phyloP scores from a whole-genome alignment of 2,797 vertebrate species.

The Lates japonicus region DNA sequence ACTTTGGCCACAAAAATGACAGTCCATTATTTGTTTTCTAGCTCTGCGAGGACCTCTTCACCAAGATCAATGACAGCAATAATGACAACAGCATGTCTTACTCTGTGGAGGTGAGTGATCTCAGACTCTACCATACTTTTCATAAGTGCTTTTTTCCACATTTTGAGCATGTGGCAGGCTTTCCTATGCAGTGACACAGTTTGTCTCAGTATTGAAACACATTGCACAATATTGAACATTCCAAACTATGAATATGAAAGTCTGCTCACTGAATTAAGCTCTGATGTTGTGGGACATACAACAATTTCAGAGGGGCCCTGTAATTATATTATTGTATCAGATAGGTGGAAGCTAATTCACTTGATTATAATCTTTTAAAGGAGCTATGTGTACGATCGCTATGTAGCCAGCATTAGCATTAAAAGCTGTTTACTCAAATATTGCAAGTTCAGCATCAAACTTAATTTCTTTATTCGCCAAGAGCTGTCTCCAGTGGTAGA shows the following conservation, averaged over 20 bases:
- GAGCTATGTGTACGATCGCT: too few species aligned
- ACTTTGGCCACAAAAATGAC: too few species aligned
- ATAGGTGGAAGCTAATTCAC: neutral
- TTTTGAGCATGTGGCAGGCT: neutral
- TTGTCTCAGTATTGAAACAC: neutral
- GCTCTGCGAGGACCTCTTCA: constrained; percentile 99
- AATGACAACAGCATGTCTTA: constrained; percentile 97
- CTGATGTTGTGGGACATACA: neutral
- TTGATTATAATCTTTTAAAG: neutral
- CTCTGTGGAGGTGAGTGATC: constrained; percentile 93
- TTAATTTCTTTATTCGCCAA: too few species aligned
- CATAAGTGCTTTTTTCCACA: neutral
- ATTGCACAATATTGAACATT: neutral
- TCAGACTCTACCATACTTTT: neutral
- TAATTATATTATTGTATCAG: neutral
- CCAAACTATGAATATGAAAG: neutral
- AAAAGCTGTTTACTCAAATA: too few species aligned
- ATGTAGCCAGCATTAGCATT: too few species aligned
- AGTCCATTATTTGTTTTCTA: constrained; percentile 60
- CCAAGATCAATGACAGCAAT: constrained; percentile 92
- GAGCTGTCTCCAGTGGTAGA: too few species aligned
- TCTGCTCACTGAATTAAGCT: neutral
- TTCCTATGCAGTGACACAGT: neutral
- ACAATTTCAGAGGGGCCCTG: neutral
- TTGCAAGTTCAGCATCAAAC: too few species aligned